Percentiles rank a stretch among this genome's conserved stretches.
Evolutionary conservation across 2,113 vertebrate species (phyloP).

Genomic region (Ptilorrhoa leucosticta): DNA sequence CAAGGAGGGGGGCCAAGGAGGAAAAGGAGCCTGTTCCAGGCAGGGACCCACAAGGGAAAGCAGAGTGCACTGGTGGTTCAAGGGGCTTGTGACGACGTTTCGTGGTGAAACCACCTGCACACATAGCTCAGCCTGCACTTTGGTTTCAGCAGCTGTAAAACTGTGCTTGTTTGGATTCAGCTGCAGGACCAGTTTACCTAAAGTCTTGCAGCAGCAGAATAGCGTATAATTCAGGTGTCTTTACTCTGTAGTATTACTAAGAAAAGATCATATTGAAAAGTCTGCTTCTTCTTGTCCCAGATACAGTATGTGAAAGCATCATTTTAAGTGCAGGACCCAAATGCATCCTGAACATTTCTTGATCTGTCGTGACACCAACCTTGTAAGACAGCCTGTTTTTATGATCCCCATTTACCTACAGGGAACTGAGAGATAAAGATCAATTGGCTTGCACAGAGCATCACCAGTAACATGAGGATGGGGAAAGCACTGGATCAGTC

Average conservation of each 20-base stretch:
- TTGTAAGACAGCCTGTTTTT: not conserved
- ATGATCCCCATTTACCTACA: not conserved
- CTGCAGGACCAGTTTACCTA: not conserved
- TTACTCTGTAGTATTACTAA: not conserved
- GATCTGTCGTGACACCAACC: not conserved
- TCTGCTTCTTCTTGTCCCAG: not conserved
- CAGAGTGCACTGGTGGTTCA: not conserved
- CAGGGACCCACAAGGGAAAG: not conserved
- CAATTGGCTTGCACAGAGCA: not conserved
- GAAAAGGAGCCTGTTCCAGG: not conserved
- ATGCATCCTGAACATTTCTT: not conserved
- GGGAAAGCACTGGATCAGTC: not conserved
- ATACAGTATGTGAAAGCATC: not conserved
- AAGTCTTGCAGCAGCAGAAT: not conserved
- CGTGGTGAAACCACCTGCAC: fast-evolving
- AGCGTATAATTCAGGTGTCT: not conserved
- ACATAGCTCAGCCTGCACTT: not conserved
- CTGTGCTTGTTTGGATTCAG: not conserved
- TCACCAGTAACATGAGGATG: not conserved
- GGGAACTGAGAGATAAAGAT: not conserved
- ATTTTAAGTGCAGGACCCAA: not conserved
- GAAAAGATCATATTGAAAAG: not conserved
- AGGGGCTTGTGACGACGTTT: fast-evolving
- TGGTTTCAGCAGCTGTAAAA: not conserved
- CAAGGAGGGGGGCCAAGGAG: fast-evolving